These are phyloP conservation scores for Narcine bancroftii DNA, from an alignment of 2,113 vertebrate genomes.

Conservation along the genomic window DNA sequence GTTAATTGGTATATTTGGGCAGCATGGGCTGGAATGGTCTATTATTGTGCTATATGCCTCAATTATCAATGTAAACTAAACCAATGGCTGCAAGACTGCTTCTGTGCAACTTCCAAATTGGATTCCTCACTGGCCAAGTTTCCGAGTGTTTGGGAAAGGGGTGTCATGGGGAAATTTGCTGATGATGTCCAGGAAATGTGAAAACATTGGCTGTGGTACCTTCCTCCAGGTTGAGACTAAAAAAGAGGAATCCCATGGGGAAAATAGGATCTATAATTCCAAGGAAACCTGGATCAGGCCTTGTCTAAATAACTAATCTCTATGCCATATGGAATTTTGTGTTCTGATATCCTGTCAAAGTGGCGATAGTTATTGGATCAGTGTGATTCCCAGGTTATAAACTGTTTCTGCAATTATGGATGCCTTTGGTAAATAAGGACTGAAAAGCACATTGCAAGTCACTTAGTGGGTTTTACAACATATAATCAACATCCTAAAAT, in stretches of 20 bases:
- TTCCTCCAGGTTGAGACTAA: background rate
- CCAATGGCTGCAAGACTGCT: too few species aligned
- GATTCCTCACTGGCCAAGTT: too few species aligned
- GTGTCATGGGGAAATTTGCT: background rate
- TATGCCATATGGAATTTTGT: background rate
- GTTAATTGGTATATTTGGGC: too few species aligned
- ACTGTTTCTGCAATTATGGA: conserved; percentile 40
- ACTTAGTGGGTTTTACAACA: background rate
- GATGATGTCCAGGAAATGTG: background rate
- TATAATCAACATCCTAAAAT: background rate
- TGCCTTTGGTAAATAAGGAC: conserved; percentile 40
- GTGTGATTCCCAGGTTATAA: background rate
- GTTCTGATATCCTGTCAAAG: background rate
- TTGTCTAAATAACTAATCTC: background rate
- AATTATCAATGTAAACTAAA: too few species aligned
- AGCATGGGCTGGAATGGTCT: too few species aligned
- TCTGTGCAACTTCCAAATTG: too few species aligned
- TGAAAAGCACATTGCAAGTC: conserved; percentile 39
- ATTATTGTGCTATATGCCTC: too few species aligned
- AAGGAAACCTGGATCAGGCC: background rate
- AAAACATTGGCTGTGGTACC: background rate
- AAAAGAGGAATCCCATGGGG: background rate
- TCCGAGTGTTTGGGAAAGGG: too few species aligned
- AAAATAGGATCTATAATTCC: background rate
- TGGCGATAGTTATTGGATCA: too few species aligned